These are phyloP conservation scores for Caranx melampygus DNA, from an alignment of 2,113 vertebrate genomes.

Conservation along the genomic window DNA sequence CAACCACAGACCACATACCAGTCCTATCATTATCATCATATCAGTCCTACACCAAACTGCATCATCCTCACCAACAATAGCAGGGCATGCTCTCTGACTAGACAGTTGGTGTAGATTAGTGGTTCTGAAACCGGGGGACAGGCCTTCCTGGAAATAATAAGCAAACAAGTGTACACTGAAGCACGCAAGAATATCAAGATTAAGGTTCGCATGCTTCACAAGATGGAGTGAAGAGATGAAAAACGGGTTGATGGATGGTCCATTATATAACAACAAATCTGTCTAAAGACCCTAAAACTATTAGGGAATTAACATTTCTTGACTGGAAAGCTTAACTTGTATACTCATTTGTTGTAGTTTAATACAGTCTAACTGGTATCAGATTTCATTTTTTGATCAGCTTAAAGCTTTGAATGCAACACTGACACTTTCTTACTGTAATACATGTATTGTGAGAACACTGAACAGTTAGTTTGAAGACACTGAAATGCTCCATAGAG, in stretches of 20 bases:
- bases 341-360: neutral
- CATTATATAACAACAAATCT: neutral
- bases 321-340: neutral
- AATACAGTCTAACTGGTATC: too few relatives aligned
- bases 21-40: neutral
- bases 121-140: slow-evolving; percentile 5
- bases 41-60: neutral
- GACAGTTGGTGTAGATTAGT: slow-evolving; percentile 17
- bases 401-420: neutral
- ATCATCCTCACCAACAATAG: slow-evolving; percentile 8
- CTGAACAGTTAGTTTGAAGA: neutral
- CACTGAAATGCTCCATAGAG: neutral
- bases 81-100: neutral
- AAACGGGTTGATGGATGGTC: neutral
- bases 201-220: neutral
- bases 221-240: neutral
- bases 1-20: neutral
- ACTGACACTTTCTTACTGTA: neutral
- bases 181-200: neutral
- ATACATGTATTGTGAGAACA: neutral
- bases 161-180: neutral
- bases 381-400: too few relatives aligned
- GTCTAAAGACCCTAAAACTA: neutral
- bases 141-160: slow-evolving; percentile 13
- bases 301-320: neutral